These are phyloP conservation scores for Dioctria rufipes DNA, from an alignment of 2,888 invertebrate genomes.

Conservation along the genomic window DNA sequence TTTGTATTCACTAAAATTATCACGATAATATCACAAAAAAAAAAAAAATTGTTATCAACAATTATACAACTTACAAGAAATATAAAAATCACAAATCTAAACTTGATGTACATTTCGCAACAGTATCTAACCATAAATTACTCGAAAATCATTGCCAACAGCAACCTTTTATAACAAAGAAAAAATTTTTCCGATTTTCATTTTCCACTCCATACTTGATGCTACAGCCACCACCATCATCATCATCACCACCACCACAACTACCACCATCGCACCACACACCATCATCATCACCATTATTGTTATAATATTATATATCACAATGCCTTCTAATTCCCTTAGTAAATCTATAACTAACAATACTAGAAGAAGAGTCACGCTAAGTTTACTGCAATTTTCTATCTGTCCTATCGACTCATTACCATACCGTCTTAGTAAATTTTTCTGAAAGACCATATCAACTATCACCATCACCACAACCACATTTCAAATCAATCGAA, in stretches of 20 bases:
- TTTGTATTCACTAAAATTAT: neutral
- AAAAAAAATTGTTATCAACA: no score
- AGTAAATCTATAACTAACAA: neutral
- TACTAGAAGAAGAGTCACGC: neutral
- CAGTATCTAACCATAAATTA: conserved; percentile 69
- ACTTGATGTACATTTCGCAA: conserved; percentile 67
- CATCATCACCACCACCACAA: conserved; percentile 2
- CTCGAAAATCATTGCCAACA: conserved; percentile 65
- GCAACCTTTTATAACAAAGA: conserved; percentile 69
- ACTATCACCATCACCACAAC: no score
- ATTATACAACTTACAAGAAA: conserved; percentile 67
- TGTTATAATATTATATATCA: no score
- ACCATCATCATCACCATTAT: neutral
- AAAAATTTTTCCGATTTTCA: conserved; percentile 48
- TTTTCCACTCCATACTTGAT: conserved; percentile 18
- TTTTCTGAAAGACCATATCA: no score
- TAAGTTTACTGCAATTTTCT: neutral
- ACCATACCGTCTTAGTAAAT: no score
- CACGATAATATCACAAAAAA: neutral
- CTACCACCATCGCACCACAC: neutral
- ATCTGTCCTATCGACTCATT: neutral
- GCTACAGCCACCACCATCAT: neutral
- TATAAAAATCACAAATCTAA: conserved; percentile 63
- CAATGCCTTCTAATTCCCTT: neutral
- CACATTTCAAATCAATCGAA: no score